A percentile compares a stretch with the other conserved stretches of the same genome.
These are phyloP conservation scores for Drosophila cognata DNA, from an alignment of 2,888 invertebrate genomes.

Conservation along the genomic window DNA sequence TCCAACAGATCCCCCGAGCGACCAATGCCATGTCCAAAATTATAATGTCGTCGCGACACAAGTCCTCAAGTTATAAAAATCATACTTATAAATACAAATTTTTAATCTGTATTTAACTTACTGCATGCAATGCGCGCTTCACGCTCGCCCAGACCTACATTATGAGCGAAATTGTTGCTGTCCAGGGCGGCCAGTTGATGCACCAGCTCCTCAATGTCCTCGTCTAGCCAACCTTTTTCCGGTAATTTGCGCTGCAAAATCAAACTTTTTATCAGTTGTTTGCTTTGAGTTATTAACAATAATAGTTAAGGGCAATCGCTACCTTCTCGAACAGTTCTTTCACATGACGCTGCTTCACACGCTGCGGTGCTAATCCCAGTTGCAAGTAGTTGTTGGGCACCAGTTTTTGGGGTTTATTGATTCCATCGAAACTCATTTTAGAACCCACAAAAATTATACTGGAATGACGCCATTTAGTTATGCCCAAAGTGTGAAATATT, in stretches of 20 bases:
- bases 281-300: neutral
- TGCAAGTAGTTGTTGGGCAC: slow-evolving; percentile 88
- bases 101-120: slow-evolving; percentile 67
- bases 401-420: slow-evolving; percentile 85
- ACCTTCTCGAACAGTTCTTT: slow-evolving; percentile 81
- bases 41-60: slow-evolving; percentile 89
- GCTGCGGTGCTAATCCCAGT: slow-evolving; percentile 88
- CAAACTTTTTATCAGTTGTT: neutral
- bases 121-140: slow-evolving; percentile 90
- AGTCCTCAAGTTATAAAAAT: slow-evolving; percentile 83
- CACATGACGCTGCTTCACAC: slow-evolving; percentile 85
- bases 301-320: neutral
- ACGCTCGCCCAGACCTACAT: slow-evolving; percentile 91
- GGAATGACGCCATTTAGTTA: neutral
- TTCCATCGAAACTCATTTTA: slow-evolving; percentile 70
- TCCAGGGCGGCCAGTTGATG: slow-evolving; percentile 90
- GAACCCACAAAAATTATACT: neutral
- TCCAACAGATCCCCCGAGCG: slow-evolving; percentile 91
- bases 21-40: slow-evolving; percentile 92
- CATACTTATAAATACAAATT: neutral
- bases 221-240: slow-evolving; percentile 90
- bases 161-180: slow-evolving; percentile 91
- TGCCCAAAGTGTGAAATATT: neutral
- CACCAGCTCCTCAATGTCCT: slow-evolving; percentile 89
- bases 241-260: slow-evolving; percentile 88